A percentile compares a stretch with the other conserved stretches of the same genome.
phyloP scores from a whole-genome alignment of 2,113 vertebrate species.

The Cromileptes altivelis region DNA sequence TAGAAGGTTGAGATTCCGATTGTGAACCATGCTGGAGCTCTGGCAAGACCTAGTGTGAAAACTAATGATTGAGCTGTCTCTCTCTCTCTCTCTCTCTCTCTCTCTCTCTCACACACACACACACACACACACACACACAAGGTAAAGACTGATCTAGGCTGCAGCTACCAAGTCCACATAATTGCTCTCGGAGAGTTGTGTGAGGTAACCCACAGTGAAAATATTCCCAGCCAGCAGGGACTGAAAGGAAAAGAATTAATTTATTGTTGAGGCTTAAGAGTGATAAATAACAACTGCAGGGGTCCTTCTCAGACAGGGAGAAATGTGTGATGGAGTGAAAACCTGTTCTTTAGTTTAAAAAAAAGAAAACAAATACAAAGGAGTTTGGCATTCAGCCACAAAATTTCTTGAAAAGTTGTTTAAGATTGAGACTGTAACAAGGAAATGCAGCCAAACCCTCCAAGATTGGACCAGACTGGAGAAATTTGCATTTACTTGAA shows the following conservation, averaged over 20 bases:
- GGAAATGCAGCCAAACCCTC: not conserved
- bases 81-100: no score
- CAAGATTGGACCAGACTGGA: not conserved
- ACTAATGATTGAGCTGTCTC: not conserved
- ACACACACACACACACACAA: constrained; percentile 10
- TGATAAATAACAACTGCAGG: constrained; percentile 25
- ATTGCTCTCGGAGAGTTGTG: constrained; percentile 16
- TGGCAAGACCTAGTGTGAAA: not conserved
- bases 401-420: not conserved
- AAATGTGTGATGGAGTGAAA: not conserved
- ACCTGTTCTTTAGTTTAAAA: not conserved
- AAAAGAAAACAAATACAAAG: not conserved
- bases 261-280: constrained; percentile 19
- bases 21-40: not conserved
- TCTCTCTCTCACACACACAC: not conserved
- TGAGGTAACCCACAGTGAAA: constrained; percentile 24
- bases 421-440: not conserved
- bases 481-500: not conserved
- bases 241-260: constrained; percentile 2
- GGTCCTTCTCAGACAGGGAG: no score
- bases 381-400: not conserved
- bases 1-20: not conserved
- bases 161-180: constrained; percentile 7
- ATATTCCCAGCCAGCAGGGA: not conserved
- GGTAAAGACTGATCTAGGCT: not conserved